phyloP scores from a whole-genome alignment of 2,797 vertebrate species.

The Enteromius trimaculatus region DNA sequence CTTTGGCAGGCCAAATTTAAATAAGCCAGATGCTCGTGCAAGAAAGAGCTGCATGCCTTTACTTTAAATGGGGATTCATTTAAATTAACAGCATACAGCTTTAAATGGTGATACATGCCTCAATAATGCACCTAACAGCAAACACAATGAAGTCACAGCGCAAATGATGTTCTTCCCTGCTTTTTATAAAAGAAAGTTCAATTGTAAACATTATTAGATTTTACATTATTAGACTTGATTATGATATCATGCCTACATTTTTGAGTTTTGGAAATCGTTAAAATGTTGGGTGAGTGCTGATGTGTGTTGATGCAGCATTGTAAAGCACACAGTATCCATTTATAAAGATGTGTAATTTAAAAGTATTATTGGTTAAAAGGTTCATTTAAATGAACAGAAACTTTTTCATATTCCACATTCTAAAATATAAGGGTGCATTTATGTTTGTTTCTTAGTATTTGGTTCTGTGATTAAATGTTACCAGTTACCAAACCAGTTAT shows the following conservation, averaged over 20 bases:
- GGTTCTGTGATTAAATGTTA: not conserved
- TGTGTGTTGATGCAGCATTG: constrained; percentile 36
- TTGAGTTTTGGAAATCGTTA: not conserved
- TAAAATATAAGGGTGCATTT: not conserved
- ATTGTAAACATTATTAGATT: constrained; percentile 24
- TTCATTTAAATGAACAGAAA: constrained; percentile 66
- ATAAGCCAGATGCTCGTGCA: constrained; percentile 70
- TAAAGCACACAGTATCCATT: constrained; percentile 79
- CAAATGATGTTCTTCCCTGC: constrained; percentile 63
- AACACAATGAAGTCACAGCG: constrained; percentile 64
- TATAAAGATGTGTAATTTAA: constrained; percentile 69
- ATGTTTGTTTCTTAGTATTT: not conserved
- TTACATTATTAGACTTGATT: no score
- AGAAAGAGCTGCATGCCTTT: constrained; percentile 62
- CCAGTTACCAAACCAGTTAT: not conserved
- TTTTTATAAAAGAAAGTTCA: constrained; percentile 50
- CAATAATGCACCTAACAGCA: constrained; percentile 64
- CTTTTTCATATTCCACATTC: not conserved
- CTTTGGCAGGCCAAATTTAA: constrained; percentile 69
- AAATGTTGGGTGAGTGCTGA: constrained; percentile 16
- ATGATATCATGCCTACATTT: constrained; percentile 2
- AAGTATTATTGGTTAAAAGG: constrained; percentile 74
- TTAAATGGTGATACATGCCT: constrained; percentile 67
- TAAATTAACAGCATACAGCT: constrained; percentile 63
- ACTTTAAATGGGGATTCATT: constrained; percentile 48